A percentile compares a stretch with the other conserved stretches of the same genome.
phyloP scores from a whole-genome alignment of 2,113 vertebrate genomes.

The Myotis brandtii region DNA sequence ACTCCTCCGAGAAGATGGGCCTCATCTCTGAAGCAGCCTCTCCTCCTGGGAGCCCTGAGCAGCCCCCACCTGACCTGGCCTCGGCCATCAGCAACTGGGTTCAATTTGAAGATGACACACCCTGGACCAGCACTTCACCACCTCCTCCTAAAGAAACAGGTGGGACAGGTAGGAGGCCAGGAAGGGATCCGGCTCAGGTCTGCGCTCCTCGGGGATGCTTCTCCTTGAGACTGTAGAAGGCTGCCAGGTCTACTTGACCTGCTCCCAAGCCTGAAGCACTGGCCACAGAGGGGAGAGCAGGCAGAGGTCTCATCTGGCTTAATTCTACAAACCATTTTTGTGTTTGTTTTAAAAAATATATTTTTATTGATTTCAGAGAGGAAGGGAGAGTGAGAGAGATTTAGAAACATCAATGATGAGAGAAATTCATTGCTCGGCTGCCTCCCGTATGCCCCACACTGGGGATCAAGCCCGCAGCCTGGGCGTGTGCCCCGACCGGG shows the following conservation, averaged over 20 bases:
- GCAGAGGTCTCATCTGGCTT: not conserved
- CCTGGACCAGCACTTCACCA: conserved; percentile 75
- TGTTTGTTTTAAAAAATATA: too few species aligned
- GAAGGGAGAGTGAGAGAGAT: too few species aligned
- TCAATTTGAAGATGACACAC: conserved; percentile 88
- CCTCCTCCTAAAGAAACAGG: conserved; percentile 77
- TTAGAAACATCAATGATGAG: too few species aligned
- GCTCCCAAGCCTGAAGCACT: not conserved
- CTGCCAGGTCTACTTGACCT: not conserved
- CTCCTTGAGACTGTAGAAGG: not conserved
- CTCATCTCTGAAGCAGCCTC: conserved; percentile 69
- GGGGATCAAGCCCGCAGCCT: too few species aligned
- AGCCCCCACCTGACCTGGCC: conserved; percentile 71
- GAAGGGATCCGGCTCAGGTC: not conserved
- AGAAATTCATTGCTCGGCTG: too few species aligned
- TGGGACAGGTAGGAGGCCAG: conserved; percentile 47
- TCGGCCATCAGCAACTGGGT: conserved; percentile 87
- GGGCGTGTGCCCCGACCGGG: too few species aligned
- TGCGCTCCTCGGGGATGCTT: not conserved
- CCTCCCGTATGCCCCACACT: too few species aligned
- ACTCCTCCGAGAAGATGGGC: conserved; percentile 74
- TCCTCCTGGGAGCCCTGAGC: conserved; percentile 70
- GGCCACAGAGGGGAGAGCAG: not conserved
- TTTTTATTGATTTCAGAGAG: too few species aligned
- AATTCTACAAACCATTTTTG: not conserved